phyloP scores from a whole-genome alignment of 2,113 vertebrate species.

The Marmota flaviventris region DNA sequence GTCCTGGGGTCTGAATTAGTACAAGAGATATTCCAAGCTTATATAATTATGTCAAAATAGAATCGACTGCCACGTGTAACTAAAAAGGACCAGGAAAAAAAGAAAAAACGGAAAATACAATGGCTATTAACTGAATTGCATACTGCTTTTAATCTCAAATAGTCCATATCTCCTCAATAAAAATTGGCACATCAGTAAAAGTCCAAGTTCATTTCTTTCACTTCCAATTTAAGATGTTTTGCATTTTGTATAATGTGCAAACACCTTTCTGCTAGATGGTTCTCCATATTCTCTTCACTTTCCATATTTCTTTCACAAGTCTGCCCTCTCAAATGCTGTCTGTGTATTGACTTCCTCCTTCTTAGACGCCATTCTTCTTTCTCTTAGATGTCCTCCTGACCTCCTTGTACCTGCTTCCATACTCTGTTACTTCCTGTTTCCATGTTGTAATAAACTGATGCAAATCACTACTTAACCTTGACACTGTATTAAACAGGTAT shows the following conservation, averaged over 20 bases:
- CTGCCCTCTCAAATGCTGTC: not conserved
- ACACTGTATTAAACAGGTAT: not conserved
- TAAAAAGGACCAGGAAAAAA: too few relatives aligned
- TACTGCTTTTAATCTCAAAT: slow-evolving; percentile 71
- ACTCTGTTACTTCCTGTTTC: not conserved
- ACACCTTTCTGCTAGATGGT: slow-evolving; percentile 22
- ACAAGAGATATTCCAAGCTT: too few relatives aligned
- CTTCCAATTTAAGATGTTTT: slow-evolving; percentile 54
- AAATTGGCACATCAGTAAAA: slow-evolving; percentile 64
- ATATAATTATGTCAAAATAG: too few relatives aligned
- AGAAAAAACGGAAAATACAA: not conserved
- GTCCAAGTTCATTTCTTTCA: slow-evolving; percentile 66
- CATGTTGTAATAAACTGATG: not conserved
- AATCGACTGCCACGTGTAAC: too few relatives aligned
- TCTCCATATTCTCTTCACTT: not conserved
- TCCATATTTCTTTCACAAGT: not conserved
- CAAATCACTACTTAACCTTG: not conserved
- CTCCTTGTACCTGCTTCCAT: slow-evolving; percentile 44
- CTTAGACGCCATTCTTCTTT: slow-evolving; percentile 7
- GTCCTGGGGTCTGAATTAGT: too few relatives aligned
- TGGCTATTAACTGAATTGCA: not conserved
- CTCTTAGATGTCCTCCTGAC: slow-evolving; percentile 58
- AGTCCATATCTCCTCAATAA: slow-evolving; percentile 64
- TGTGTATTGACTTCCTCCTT: slow-evolving; percentile 11
- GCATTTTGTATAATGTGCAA: slow-evolving; percentile 45